Evolutionary conservation across 2,888 invertebrate species (phyloP).

Genomic region (Agonopterix alstromeriana): DNA sequence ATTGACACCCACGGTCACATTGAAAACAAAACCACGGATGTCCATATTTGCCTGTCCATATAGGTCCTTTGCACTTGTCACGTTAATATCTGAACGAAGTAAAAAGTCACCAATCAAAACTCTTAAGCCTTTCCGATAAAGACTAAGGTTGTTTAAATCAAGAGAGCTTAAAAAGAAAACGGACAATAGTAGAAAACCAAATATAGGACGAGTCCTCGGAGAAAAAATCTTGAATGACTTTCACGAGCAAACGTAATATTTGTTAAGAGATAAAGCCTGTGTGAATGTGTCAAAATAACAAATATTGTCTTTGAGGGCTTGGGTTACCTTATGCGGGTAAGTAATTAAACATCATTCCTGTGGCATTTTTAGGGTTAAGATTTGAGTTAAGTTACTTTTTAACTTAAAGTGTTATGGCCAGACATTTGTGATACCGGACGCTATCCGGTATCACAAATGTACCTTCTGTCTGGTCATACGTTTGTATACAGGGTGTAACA

Average conservation of each 20-base stretch:
- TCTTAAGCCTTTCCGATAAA: no score
- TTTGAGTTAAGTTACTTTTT: no score
- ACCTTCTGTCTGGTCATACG: no score
- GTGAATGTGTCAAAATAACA: conserved; percentile 76
- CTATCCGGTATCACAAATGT: no score
- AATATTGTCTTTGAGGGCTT: conserved; percentile 62
- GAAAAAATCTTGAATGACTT: conserved; percentile 67
- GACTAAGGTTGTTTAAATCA: no score
- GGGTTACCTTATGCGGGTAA: conserved; percentile 44
- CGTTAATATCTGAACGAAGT: conserved; percentile 22
- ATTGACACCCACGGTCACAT: conserved; percentile 41
- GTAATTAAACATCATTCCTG: conserved; percentile 42
- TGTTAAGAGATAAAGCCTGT: conserved; percentile 68
- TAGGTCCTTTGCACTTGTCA: conserved; percentile 70
- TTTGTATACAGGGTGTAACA: no score
- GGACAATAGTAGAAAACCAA: conserved; percentile 66
- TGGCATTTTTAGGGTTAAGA: not conserved
- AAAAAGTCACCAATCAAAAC: no score
- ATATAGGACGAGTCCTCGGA: conserved; percentile 49
- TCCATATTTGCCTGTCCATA: conserved; percentile 59
- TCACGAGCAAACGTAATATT: conserved; percentile 70
- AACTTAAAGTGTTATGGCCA: no score
- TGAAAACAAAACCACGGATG: conserved; percentile 53
- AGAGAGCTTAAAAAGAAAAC: no score
- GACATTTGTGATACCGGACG: no score